Conservation (phyloP, 2,113 vertebrate species). For the Patagioenas fasciata region DNA sequence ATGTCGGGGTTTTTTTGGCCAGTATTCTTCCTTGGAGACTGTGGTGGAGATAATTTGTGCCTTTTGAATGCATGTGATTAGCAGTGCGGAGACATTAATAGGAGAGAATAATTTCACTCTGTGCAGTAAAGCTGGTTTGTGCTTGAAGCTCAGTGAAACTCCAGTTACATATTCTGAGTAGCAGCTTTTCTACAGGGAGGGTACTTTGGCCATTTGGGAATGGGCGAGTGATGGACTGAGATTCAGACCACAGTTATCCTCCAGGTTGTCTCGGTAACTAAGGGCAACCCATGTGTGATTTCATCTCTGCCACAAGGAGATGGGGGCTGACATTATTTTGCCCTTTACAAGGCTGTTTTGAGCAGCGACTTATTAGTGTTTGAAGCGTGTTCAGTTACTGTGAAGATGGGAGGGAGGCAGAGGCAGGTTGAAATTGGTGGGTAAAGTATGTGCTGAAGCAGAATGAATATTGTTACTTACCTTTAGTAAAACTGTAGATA, state of each 20-base stretch:
- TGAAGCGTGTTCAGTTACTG: background rate
- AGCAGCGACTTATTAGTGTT: background rate
- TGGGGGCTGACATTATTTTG: background rate
- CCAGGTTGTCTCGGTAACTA: background rate
- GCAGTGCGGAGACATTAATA: background rate
- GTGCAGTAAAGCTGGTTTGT: background rate
- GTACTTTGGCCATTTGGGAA: background rate
- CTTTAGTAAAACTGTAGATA: background rate
- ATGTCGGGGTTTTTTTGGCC: background rate
- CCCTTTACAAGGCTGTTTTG: background rate
- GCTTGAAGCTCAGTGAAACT: background rate
- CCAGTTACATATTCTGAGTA: background rate
- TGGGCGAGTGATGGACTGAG: rapidly evolving
- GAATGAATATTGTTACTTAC: background rate
- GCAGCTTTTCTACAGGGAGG: background rate
- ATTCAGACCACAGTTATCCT: background rate
- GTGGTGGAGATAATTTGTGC: background rate
- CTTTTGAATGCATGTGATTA: background rate
- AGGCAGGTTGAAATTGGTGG: background rate
- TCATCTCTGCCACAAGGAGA: background rate
- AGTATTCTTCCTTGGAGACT: background rate
- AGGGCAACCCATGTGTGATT: background rate
- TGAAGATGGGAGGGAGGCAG: background rate
- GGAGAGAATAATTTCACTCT: background rate
- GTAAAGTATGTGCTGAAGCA: background rate